A percentile compares a stretch with the other conserved stretches of the same genome.
phyloP scores from a whole-genome alignment of 2,797 vertebrate species.

The Alfaro cultratus region DNA sequence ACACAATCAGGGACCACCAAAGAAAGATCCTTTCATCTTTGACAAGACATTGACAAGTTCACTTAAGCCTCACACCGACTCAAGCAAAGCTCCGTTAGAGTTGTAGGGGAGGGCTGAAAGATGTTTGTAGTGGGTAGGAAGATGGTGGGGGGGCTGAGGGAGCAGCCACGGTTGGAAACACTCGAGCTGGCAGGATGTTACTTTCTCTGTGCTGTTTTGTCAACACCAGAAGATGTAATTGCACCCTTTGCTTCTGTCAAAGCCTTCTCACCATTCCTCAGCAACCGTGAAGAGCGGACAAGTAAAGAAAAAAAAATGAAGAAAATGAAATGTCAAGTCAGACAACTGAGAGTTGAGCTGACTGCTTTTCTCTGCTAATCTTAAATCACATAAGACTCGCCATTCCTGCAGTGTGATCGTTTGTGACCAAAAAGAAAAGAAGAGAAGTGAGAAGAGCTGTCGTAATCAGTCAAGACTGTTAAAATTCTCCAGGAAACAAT shows the following conservation, averaged over 20 bases:
- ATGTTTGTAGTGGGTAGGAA: slow-evolving; percentile 25
- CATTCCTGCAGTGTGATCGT: slow-evolving; percentile 41
- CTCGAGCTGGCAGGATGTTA: slow-evolving; percentile 60
- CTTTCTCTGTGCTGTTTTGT: slow-evolving; percentile 68
- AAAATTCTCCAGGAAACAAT: neutral
- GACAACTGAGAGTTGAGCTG: slow-evolving; percentile 38
- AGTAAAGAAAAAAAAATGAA: slow-evolving; percentile 8
- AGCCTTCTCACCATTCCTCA: slow-evolving; percentile 5
- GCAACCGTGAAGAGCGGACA: slow-evolving; percentile 13
- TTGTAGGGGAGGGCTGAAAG: slow-evolving; percentile 41
- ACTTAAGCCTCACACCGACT: slow-evolving; percentile 32
- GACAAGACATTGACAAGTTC: slow-evolving; percentile 47
- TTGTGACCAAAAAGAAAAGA: slow-evolving; percentile 20
- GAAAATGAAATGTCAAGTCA: slow-evolving; percentile 14
- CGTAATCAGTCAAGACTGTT: neutral
- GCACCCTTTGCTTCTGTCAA: slow-evolving; percentile 46
- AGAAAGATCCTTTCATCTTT: slow-evolving; percentile 31
- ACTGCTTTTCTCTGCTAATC: slow-evolving; percentile 31
- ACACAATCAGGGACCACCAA: slow-evolving; percentile 41
- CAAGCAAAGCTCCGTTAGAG: slow-evolving; percentile 41
- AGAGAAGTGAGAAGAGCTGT: neutral
- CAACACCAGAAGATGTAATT: slow-evolving; percentile 62
- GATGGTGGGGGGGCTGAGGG: slow-evolving; percentile 4
- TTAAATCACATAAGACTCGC: slow-evolving; percentile 15
- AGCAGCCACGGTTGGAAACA: slow-evolving; percentile 33